Conservation (phyloP, 1,140 invertebrate species). For the Papilio xuthus region DNA sequence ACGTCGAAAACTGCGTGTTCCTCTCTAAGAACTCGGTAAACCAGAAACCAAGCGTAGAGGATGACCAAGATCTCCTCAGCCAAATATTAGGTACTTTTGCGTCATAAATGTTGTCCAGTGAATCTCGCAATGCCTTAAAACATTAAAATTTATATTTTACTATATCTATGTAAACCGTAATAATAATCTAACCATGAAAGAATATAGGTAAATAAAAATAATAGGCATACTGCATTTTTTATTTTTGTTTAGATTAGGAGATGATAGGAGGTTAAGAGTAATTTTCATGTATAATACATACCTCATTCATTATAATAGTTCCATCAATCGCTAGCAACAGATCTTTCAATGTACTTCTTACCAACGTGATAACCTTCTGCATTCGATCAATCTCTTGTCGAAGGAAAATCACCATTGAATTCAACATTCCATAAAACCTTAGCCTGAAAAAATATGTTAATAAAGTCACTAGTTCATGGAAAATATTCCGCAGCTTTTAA, state of each 20-base stretch:
- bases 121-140: slow-evolving; percentile 89
- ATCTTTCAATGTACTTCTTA: slow-evolving; percentile 90
- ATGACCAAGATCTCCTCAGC: slow-evolving; percentile 98
- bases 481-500: not conserved
- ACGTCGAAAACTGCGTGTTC: slow-evolving; percentile 92
- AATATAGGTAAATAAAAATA: not conserved
- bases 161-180: not conserved
- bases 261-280: not conserved
- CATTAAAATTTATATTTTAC: not conserved
- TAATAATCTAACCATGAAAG: not conserved
- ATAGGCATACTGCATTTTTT: not conserved
- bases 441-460: slow-evolving; percentile 53
- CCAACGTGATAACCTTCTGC: slow-evolving; percentile 92
- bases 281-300: slow-evolving; percentile 42
- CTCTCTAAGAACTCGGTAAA: slow-evolving; percentile 97
- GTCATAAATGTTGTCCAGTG: slow-evolving; percentile 97
- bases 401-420: slow-evolving; percentile 81
- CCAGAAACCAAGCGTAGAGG: slow-evolving; percentile 98
- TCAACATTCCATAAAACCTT: slow-evolving; percentile 61
- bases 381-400: slow-evolving; percentile 98
- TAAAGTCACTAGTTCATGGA: not conserved
- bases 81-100: slow-evolving; percentile 95
- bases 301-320: slow-evolving; percentile 96
- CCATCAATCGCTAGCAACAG: slow-evolving; percentile 97
- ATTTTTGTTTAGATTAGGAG: not conserved